Evolutionary conservation across 2,888 invertebrate genomes (phyloP), one percentile per base, ranked within the genome.

Genomic region (Mesochorus sp.): DNA sequence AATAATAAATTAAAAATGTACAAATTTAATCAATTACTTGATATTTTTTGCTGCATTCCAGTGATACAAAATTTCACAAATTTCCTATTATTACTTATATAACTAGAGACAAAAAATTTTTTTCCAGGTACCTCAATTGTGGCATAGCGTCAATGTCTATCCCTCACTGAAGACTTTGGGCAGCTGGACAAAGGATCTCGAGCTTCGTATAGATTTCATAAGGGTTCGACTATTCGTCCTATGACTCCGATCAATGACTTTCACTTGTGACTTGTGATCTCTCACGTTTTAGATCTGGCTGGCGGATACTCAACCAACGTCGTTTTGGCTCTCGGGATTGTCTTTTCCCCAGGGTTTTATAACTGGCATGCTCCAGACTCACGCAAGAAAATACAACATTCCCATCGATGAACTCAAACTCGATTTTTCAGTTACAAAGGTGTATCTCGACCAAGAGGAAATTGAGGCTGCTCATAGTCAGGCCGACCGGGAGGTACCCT

Each of bases 331-430:
- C 67, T 97, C 98, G 66, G 98, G 98, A 0, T 94, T 98, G 87
- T 98, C 96, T 91, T 98, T 98, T 90, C 98, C 98, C 0, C 98
- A 98, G 92, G 97, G 98, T 3, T 95, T 98, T 89, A 93, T 98
- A 70, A 98, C 98, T 0, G 98, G 97, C 26, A 94, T 96, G 53
- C 92, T 97, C 85, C 98, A 98, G 92, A 96, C 97, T 3, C 96
- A 95, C 91, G 97, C 98, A 3, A 93, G 98, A 53, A 95, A 95
- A 83, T 96, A 96, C 86, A 94, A 95, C 67, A 93, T 97, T 44
- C 97, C 98, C 0, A 98, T 98, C 61, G 98, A 98, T 91, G 94
- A 94, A 57, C 91, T 97, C 2, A 93, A 95, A 89, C 96, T 97
- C 89, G 96, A 98, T 89, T 98, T 97, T 89, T 89, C 92, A n/a